A percentile compares a stretch with the other conserved stretches of the same genome.
These are phyloP conservation scores for Todus mexicanus DNA, from an alignment of 2,797 vertebrate genomes.

Conservation along the genomic window DNA sequence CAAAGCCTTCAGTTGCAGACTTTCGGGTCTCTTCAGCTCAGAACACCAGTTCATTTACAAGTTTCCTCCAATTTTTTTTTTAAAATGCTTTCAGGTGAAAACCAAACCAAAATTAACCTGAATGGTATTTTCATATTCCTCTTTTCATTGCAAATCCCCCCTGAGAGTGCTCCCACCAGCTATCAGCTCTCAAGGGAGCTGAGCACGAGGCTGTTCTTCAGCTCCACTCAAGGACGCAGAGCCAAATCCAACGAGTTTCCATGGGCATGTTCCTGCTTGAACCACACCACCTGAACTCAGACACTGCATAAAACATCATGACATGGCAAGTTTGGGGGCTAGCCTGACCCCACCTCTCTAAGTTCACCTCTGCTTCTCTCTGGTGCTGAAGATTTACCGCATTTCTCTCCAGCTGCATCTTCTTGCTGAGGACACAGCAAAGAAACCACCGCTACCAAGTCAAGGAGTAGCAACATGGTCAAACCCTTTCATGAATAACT, in stretches of 20 bases:
- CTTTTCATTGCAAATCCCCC: not conserved
- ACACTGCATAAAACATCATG: rapidly evolving
- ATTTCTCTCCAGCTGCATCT: not conserved
- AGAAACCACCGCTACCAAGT: not conserved
- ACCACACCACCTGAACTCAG: not conserved
- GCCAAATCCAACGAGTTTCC: not conserved
- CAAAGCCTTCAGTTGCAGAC: not conserved
- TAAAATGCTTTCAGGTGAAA: not conserved
- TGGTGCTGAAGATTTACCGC: rapidly evolving
- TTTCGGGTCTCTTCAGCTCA: conserved; percentile 28
- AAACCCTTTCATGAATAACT: not conserved
- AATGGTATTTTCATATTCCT: not conserved
- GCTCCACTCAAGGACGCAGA: not conserved
- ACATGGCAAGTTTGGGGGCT: not conserved
- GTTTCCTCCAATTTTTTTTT: not conserved
- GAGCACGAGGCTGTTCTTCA: rapidly evolving
- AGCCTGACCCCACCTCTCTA: not conserved
- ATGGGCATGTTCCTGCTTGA: rapidly evolving
- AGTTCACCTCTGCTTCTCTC: not conserved
- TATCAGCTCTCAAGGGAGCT: not conserved
- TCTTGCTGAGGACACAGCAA: not conserved
- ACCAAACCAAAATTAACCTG: not conserved
- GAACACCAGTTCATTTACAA: not conserved
- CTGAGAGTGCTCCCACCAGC: not conserved
- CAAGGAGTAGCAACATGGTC: not conserved